Conservation (phyloP, 2,797 vertebrate genomes). For the Poeciliopsis presidionis region DNA sequence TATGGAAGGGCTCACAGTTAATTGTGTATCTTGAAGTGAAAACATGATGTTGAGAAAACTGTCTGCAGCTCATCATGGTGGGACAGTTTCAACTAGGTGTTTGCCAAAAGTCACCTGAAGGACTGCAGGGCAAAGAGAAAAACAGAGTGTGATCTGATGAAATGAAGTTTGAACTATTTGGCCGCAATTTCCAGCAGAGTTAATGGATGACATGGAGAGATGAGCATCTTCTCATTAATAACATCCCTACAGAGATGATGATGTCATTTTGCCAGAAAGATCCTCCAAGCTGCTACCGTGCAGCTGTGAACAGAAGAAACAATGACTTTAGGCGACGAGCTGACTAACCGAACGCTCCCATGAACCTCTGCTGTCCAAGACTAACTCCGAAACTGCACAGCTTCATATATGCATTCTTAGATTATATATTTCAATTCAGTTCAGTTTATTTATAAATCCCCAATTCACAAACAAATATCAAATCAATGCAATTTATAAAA, state of each 20-base stretch:
- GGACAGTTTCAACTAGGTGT: not conserved
- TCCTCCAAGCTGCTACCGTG: not conserved
- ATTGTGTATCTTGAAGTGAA: not conserved
- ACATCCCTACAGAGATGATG: not conserved
- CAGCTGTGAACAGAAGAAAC: slow-evolving; percentile 12
- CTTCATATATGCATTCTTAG: not conserved
- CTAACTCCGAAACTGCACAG: not conserved
- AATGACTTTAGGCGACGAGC: slow-evolving; percentile 14
- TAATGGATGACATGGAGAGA: not conserved
- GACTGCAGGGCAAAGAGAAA: not conserved
- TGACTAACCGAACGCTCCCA: slow-evolving; percentile 12
- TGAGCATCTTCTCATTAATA: not conserved
- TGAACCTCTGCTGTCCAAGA: slow-evolving; percentile 21
- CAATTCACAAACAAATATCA: not conserved
- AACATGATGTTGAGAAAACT: not conserved
- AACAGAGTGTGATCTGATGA: not conserved
- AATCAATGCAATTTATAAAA: not conserved
- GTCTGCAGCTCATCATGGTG: not conserved
- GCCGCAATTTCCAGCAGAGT: not conserved
- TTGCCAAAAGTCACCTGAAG: not conserved
- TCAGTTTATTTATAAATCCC: too few relatives aligned
- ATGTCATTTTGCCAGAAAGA: slow-evolving; percentile 16
- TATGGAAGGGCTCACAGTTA: not conserved
- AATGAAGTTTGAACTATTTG: not conserved
- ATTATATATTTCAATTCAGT: not conserved